Evolutionary conservation across 2,113 vertebrate species (phyloP).

Genomic region (Heterotis niloticus): DNA sequence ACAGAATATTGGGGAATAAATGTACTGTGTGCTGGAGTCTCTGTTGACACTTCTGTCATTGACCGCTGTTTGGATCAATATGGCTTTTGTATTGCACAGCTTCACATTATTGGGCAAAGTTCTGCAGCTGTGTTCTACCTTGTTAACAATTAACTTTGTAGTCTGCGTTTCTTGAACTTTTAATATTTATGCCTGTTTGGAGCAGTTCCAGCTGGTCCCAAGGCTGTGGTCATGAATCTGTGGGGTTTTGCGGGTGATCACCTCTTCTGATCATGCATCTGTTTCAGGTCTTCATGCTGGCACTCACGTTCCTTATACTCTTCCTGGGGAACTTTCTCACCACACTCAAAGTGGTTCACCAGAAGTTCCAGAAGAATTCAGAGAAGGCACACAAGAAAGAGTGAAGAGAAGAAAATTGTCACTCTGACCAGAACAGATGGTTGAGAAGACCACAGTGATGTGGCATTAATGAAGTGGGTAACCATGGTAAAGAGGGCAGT

Average conservation of each 20-base stretch:
- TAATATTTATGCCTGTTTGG: not conserved
- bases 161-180: not conserved
- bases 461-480: not conserved
- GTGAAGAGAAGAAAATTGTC: constrained; percentile 36
- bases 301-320: constrained; percentile 86
- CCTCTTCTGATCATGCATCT: not conserved
- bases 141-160: constrained; percentile 4
- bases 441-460: constrained; percentile 13
- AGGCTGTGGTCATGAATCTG: not conserved
- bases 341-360: constrained; percentile 88
- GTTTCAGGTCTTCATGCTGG: constrained; percentile 84
- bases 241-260: not conserved
- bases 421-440: not conserved
- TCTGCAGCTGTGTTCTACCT: not conserved
- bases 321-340: constrained; percentile 96
- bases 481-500: not conserved
- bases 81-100: not conserved
- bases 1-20: too few species aligned
- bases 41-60: not conserved
- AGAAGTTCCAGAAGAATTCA: constrained; percentile 87
- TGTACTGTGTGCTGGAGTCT: too few species aligned
- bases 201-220: not conserved
- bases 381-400: constrained; percentile 66
- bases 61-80: not conserved
- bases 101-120: not conserved